Evolutionary conservation across 2,113 vertebrate genomes (phyloP).

Genomic region (Dasyornis broadbenti): DNA sequence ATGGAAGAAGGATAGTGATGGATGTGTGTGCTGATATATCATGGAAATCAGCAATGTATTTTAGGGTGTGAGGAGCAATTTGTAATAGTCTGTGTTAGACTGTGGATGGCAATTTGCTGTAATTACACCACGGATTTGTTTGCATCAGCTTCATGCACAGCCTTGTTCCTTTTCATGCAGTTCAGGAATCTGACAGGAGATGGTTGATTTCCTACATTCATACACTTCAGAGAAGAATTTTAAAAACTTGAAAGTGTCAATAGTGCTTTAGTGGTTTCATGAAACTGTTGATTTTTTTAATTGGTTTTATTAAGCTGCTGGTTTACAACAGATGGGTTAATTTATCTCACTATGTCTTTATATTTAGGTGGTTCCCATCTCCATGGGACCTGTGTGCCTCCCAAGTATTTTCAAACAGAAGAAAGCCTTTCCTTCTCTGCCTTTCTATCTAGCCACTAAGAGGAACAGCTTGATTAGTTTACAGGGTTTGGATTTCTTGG

Average conservation of each 20-base stretch:
- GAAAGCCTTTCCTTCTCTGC: slow-evolving; percentile 1
- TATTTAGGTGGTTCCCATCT: background rate
- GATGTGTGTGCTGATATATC: background rate
- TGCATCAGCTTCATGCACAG: background rate
- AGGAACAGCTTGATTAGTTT: background rate
- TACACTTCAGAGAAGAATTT: background rate
- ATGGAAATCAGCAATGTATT: background rate
- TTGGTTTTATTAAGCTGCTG: background rate
- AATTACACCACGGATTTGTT: background rate
- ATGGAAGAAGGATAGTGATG: background rate
- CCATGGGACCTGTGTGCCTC: background rate
- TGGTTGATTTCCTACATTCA: background rate
- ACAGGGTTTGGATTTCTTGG: background rate
- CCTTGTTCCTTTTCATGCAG: background rate
- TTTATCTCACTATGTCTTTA: background rate
- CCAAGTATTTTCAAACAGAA: slow-evolving; percentile 32
- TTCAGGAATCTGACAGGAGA: background rate
- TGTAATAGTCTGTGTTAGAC: background rate
- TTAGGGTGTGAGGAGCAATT: background rate
- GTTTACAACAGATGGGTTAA: slow-evolving; percentile 23
- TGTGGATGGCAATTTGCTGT: background rate
- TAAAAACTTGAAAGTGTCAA: background rate
- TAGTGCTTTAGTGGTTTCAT: background rate
- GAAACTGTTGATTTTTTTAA: background rate
- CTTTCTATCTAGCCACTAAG: background rate